These are phyloP conservation scores for Siphamia tubifer DNA, from an alignment of 2,113 vertebrate genomes.

Conservation along the genomic window DNA sequence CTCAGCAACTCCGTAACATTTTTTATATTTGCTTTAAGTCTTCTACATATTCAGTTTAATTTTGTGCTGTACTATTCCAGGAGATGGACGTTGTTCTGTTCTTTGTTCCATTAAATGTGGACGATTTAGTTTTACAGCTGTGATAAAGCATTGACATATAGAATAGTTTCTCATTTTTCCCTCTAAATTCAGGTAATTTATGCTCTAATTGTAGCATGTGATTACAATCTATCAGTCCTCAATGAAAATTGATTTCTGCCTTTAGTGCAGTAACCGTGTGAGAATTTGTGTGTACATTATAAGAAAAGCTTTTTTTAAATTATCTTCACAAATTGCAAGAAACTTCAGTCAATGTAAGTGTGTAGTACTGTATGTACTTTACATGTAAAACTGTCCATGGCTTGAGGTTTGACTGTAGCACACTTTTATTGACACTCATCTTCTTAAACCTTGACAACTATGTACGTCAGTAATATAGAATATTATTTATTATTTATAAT, in stretches of 20 bases:
- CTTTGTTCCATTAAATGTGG: conserved; percentile 14
- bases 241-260: conserved; percentile 59
- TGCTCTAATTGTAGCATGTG: conserved; percentile 47
- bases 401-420: too few relatives aligned
- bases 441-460: too few relatives aligned
- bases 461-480: too few relatives aligned
- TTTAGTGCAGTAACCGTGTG: conserved; percentile 1
- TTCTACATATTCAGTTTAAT: conserved; percentile 17
- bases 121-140: conserved; percentile 4
- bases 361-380: too few relatives aligned
- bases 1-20: conserved; percentile 79
- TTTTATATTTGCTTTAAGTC: conserved; percentile 63
- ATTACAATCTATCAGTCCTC: conserved; percentile 67
- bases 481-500: too few relatives aligned
- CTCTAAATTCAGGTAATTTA: conserved; percentile 39
- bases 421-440: too few relatives aligned
- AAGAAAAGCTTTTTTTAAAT: not conserved
- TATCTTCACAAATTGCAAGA: not conserved
- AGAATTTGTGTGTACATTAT: not conserved
- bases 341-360: too few relatives aligned
- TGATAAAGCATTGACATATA: not conserved
- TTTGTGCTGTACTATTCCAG: not conserved
- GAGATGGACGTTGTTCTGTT: not conserved
- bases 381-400: too few relatives aligned
- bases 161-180: conserved; percentile 16